phyloP scores from a whole-genome alignment of 2,797 vertebrate species.

The Tapirus indicus region DNA sequence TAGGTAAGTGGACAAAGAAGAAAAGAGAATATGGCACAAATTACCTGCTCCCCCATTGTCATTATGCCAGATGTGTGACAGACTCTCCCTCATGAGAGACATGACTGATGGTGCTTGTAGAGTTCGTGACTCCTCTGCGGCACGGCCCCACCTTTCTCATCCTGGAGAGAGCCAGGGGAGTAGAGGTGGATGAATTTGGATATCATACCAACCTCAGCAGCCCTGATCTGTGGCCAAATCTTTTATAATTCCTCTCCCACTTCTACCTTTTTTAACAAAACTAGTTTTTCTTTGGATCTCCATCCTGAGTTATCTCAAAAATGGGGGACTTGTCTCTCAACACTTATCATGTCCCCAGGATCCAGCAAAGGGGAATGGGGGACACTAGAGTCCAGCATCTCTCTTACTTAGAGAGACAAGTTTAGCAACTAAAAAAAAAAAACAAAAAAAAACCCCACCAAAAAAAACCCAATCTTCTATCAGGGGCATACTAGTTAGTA shows the following conservation, averaged over 20 bases:
- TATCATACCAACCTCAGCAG: background rate
- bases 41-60: background rate
- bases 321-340: background rate
- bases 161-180: background rate
- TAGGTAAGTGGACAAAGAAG: background rate
- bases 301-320: background rate
- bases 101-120: background rate
- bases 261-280: background rate
- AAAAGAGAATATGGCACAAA: constrained; percentile 25
- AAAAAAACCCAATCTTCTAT: background rate
- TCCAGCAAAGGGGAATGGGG: background rate
- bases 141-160: background rate
- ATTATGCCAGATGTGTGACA: background rate
- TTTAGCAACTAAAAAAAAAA: background rate
- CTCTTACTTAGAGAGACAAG: background rate
- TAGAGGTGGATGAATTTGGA: background rate
- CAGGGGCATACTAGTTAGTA: background rate
- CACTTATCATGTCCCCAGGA: background rate
- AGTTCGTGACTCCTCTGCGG: background rate
- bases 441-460: background rate
- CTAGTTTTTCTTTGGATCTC: background rate
- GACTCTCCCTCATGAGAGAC: background rate
- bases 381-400: background rate
- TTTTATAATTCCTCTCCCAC: background rate
- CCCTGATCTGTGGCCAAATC: background rate